Base-by-base conservation (phyloP, 2,888 invertebrate species). In the Caradrina clavipalpis region DNA sequence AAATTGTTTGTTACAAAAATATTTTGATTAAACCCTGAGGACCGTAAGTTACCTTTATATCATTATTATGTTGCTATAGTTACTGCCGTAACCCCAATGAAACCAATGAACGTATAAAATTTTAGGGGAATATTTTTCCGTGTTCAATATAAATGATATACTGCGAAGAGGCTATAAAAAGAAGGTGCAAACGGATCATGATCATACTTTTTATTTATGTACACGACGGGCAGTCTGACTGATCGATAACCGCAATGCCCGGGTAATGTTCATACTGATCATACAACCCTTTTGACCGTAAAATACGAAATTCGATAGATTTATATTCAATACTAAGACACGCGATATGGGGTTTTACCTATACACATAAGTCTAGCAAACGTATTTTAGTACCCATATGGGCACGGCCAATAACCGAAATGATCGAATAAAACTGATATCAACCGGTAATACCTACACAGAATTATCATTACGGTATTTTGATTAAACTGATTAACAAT, bases 61-160 rank as follows among this genome's bases (percentile, higher is more conserved):
- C 73, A 82, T 78, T 81, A 83, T 66, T 68, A 63, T 56, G 82
- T 83, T 76, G 63, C 80, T 80, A 87, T 85, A 84, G 82, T 86
- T 80, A 87, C 85, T 74, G 68, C 80, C 83, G 80, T 86, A 85
- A 86, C 82, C 84, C 82, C 83, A 83, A 85, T 85, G 78, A 85
- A 89, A 86, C 87, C 84, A 88, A 86, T 87, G 82, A 83, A 86
- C 82, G 86, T 86, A 88, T 87, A 85, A 86, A 87, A 82, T 86
- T 86, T 85, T 82, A 81, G 85, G 85, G 79, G 82, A 85, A 86
- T 81, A 86, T 87, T 83, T 84, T 82, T 80, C 83, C 84, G 80
- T 86, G 81, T 84, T 86, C 84, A 81, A 83, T 87, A 88, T 84
- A 72, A 82, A 83, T 88, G 81, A 84, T 87, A 84, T 85, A 84